These are phyloP conservation scores for Carabus problematicus DNA, from an alignment of 2,888 invertebrate genomes.

Conservation along the genomic window DNA sequence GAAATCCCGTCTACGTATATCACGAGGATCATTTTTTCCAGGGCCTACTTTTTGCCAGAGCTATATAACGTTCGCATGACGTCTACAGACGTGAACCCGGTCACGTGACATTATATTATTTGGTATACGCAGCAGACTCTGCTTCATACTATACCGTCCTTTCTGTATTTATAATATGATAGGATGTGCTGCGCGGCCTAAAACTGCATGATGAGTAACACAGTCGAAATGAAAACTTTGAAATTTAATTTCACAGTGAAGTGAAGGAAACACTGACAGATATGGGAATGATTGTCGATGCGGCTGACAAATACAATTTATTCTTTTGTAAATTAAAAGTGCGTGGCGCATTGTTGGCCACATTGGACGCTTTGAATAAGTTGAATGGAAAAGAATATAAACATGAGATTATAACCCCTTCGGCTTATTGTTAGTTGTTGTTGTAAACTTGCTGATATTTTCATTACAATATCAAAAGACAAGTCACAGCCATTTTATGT, in stretches of 20 bases:
- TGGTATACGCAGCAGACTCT: slow-evolving; percentile 20
- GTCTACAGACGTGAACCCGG: slow-evolving; percentile 8
- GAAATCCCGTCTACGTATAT: neutral
- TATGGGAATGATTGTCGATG: too few relatives aligned
- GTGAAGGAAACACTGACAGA: neutral
- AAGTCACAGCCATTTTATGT: neutral
- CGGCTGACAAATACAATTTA: slow-evolving; percentile 15
- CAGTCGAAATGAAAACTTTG: neutral
- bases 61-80: slow-evolving; percentile 36
- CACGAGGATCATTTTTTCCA: slow-evolving; percentile 25
- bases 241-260: neutral
- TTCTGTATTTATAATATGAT: too few relatives aligned
- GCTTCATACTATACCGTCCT: neutral
- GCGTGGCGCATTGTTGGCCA: slow-evolving; percentile 17
- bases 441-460: slow-evolving; percentile 7
- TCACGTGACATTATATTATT: slow-evolving; percentile 33
- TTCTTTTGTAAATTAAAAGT: slow-evolving; percentile 38
- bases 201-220: neutral
- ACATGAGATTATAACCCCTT: slow-evolving; percentile 38
- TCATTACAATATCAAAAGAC: slow-evolving; percentile 8
- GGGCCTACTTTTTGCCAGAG: slow-evolving; percentile 33
- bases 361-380: slow-evolving; percentile 23
- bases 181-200: neutral
- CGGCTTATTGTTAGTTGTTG: slow-evolving; percentile 9
- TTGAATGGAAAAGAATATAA: slow-evolving; percentile 37